phyloP scores from a whole-genome alignment of 1,140 invertebrate genomes.

The Bombus difficillimus region DNA sequence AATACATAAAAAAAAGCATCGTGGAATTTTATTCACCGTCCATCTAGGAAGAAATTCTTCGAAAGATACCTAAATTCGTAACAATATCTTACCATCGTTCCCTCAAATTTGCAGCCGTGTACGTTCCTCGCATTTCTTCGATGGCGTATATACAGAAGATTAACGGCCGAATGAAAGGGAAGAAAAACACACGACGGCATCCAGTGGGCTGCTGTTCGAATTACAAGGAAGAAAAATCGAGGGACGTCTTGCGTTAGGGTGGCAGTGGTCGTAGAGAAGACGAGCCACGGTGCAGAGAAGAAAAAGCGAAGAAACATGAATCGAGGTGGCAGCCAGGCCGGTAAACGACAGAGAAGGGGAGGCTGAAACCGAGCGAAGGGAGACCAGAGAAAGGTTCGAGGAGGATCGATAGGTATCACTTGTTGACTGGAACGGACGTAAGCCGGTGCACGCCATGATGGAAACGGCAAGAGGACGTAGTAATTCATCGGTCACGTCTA shows the following conservation, averaged over 20 bases:
- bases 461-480: slow-evolving; percentile 30
- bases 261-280: not conserved
- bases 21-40: too few species aligned
- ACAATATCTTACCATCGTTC: too few species aligned
- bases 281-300: not conserved
- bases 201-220: not conserved
- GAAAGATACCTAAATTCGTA: too few species aligned
- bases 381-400: not conserved
- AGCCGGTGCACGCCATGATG: slow-evolving; percentile 50
- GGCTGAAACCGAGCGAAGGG: not conserved
- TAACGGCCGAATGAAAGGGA: not conserved
- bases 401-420: slow-evolving; percentile 65
- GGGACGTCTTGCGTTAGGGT: not conserved
- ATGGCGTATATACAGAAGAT: too few species aligned
- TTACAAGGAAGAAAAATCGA: not conserved
- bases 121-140: too few species aligned
- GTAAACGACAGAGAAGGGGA: not conserved
- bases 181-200: too few species aligned
- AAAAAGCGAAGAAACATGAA: slow-evolving; percentile 9
- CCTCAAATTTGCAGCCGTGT: too few species aligned
- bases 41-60: too few species aligned
- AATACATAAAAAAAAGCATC: too few species aligned
- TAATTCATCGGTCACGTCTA: slow-evolving; percentile 53
- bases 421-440: slow-evolving; percentile 63
- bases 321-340: not conserved